A percentile compares a stretch with the other conserved stretches of the same genome.
Conservation (phyloP, 2,888 invertebrate genomes). For the Mythimna pallens region DNA sequence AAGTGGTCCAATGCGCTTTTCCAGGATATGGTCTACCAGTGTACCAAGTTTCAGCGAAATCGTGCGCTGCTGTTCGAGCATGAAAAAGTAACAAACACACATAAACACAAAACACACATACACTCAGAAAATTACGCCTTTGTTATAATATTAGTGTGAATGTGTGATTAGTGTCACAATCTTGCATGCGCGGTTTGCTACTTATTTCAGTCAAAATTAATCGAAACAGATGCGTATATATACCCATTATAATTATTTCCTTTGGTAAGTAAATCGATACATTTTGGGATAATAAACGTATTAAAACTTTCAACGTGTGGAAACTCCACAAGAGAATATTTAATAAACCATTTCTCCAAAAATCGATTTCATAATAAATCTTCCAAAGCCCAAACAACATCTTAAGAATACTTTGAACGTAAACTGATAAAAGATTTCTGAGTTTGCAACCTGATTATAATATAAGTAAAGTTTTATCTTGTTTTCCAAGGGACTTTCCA, state of each 20-base stretch:
- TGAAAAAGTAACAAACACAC: too few relatives aligned
- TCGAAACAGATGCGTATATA: too few relatives aligned
- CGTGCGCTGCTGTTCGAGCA: too few relatives aligned
- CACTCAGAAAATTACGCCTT: too few relatives aligned
- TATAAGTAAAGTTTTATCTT: constrained; percentile 30
- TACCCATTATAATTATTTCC: neutral
- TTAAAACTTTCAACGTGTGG: neutral
- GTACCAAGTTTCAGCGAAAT: too few relatives aligned
- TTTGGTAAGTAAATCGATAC: neutral
- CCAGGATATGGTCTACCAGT: constrained; percentile 1
- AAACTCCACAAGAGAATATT: neutral
- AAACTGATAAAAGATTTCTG: constrained; percentile 47
- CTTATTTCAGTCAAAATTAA: too few relatives aligned
- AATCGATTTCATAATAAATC: constrained; percentile 4
- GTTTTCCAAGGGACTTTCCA: constrained; percentile 25
- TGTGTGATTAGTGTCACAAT: too few relatives aligned
- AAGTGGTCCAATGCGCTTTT: too few relatives aligned
- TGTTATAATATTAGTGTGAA: too few relatives aligned
- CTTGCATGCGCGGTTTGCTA: too few relatives aligned
- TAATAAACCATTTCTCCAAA: neutral
- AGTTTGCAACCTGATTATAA: constrained; percentile 37
- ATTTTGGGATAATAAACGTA: neutral
- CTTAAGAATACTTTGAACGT: constrained; percentile 29
- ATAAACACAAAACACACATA: too few relatives aligned
- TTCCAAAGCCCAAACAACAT: constrained; percentile 17